Evolutionary conservation across 2,797 vertebrate genomes (phyloP), one percentile per base, ranked within the genome.

Genomic region (Distichodus sexfasciatus): DNA sequence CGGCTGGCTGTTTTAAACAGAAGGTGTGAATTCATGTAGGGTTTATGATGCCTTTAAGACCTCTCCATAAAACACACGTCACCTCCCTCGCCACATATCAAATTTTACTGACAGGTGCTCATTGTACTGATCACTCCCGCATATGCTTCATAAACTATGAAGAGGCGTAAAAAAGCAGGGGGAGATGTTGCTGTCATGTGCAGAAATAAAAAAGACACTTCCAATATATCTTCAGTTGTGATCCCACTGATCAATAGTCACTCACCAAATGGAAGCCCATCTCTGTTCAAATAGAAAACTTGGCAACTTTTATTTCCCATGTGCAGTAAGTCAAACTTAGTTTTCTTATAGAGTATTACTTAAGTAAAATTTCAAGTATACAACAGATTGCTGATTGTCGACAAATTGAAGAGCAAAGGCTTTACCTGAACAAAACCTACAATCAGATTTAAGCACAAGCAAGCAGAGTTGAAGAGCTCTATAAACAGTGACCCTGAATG

Each of bases 71-170:
- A 77, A 77, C 79, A 28, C 62, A 66, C 63, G 69, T 63, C 55
- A 57, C 48, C 72, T 79, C 64, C 69, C 74, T 77, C 78, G 81
- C 71, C 36, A 41, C 47, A 21, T 71, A 79, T 73, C 74, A 75
- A 71, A 76, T 86, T 88, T 84, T 82, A 87, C 76, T 77, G 83
- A 86, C 83, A 88, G 85, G 81, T 82, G 74, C 78, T 80, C 79
- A 29, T 57, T 59, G 57, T 74, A 77, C 78, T 86, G 82, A 86
- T 83, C 63, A 70, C 80, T 84, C 80, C 40, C 80, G 66, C 81
- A 88, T 81, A 82, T 83, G 82, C 69, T 51, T 72, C 51, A 82
- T 81, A 76, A 67, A 80, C 69, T 63, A 62, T 12, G 64, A 47
- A 57, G 72, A 71, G 15, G 50, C 51, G 7, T 43, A 14, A 50